Percentiles rank a stretch among this genome's conserved stretches.
phyloP scores from a whole-genome alignment of 1,140 invertebrate genomes.

The Mycetomoellerius zeteki region DNA sequence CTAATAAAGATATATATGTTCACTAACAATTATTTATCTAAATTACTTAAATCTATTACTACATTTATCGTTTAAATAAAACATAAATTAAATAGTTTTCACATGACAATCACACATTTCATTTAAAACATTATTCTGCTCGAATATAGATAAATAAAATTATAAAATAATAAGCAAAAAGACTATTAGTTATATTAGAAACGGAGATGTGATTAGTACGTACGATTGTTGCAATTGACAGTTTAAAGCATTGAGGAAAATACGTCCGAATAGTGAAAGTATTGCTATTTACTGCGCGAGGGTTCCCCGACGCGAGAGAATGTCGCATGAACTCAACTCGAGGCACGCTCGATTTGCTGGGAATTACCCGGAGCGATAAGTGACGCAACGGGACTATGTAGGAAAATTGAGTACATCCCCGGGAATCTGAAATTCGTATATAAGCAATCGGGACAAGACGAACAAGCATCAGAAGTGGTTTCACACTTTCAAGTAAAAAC shows the following conservation, averaged over 20 bases:
- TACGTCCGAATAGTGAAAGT: not conserved
- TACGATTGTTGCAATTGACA: not conserved
- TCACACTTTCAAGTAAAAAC: slow-evolving; percentile 8
- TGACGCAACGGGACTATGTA: not conserved
- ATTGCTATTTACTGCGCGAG: slow-evolving; percentile 5
- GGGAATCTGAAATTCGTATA: slow-evolving; percentile 27
- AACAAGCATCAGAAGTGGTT: slow-evolving; percentile 52
- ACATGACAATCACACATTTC: not conserved
- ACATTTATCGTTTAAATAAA: not conserved
- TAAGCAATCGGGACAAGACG: slow-evolving; percentile 7
- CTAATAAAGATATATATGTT: not conserved
- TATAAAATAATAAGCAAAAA: not conserved
- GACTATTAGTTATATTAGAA: not conserved
- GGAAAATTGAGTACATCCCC: slow-evolving; percentile 42
- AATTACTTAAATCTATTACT: not conserved
- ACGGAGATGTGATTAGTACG: not conserved
- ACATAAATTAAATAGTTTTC: not conserved
- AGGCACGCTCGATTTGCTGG: slow-evolving; percentile 3
- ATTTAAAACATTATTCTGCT: not conserved
- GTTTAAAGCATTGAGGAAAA: not conserved
- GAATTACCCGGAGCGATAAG: slow-evolving; percentile 35
- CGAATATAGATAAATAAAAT: not conserved
- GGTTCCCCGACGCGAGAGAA: slow-evolving; percentile 25
- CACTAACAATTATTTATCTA: not conserved
- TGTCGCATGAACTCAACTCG: slow-evolving; percentile 10